A percentile compares a stretch with the other conserved stretches of the same genome.
Conservation (phyloP, 2,113 vertebrate genomes). For the Xenus cinereus region DNA sequence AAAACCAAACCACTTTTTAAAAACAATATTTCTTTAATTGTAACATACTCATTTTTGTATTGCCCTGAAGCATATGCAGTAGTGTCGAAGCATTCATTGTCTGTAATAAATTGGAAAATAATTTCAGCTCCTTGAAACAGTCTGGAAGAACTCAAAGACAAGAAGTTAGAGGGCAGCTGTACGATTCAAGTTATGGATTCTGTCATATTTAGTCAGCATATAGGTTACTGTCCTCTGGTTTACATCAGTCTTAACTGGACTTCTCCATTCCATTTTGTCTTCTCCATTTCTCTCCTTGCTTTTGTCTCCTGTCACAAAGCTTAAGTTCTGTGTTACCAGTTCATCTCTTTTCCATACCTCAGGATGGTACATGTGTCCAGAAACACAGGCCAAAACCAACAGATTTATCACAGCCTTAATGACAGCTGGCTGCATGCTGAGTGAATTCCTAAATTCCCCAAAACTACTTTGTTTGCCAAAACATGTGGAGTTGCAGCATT, state of each 20-base stretch:
- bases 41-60: neutral
- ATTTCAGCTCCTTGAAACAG: neutral
- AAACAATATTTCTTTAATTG: neutral
- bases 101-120: neutral
- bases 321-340: slow-evolving; percentile 36
- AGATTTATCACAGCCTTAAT: slow-evolving; percentile 71
- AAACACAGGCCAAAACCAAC: slow-evolving; percentile 71
- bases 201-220: neutral
- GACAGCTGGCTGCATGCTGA: slow-evolving; percentile 75
- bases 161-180: neutral
- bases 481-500: slow-evolving; percentile 60
- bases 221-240: neutral
- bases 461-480: slow-evolving; percentile 66
- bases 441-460: slow-evolving; percentile 66
- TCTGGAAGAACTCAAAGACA: neutral
- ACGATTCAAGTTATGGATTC: neutral
- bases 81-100: neutral
- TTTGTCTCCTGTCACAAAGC: slow-evolving; percentile 35
- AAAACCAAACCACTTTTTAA: neutral
- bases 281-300: neutral
- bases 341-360: slow-evolving; percentile 72
- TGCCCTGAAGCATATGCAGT: neutral
- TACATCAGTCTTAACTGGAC: neutral
- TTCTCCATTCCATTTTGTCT: neutral
- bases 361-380: slow-evolving; percentile 49